Conservation (phyloP, 2,797 vertebrate species). For the Hoplostethus mediterraneus region DNA sequence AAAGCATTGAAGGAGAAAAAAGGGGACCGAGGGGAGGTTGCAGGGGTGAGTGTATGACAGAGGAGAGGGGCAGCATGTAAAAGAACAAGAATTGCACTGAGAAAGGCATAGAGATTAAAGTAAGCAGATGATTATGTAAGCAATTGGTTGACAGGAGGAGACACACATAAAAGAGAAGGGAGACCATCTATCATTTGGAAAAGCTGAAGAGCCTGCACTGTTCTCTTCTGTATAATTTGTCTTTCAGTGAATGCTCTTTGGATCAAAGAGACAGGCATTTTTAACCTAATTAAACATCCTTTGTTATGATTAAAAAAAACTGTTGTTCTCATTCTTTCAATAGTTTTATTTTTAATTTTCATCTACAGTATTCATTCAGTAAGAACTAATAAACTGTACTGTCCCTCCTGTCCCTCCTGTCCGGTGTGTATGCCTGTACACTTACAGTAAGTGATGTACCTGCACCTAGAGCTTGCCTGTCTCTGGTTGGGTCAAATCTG, state of each 20-base stretch:
- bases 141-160: slow-evolving; percentile 52
- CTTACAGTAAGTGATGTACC: slow-evolving; percentile 33
- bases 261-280: slow-evolving; percentile 58
- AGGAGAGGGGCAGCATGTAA: slow-evolving; percentile 18
- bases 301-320: slow-evolving; percentile 27
- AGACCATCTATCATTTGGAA: slow-evolving; percentile 55
- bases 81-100: slow-evolving; percentile 42
- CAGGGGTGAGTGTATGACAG: slow-evolving; percentile 16
- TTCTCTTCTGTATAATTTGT: slow-evolving; percentile 49
- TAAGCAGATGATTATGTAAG: slow-evolving; percentile 69
- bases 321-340: slow-evolving; percentile 27
- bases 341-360: slow-evolving; percentile 18
- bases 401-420: neutral
- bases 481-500: slow-evolving; percentile 48
- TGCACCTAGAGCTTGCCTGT: slow-evolving; percentile 18
- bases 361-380: slow-evolving; percentile 10
- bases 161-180: slow-evolving; percentile 50
- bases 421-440: neutral
- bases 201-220: slow-evolving; percentile 58
- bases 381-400: neutral
- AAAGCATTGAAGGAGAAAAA: slow-evolving; percentile 64
- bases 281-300: slow-evolving; percentile 67
- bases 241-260: slow-evolving; percentile 48
- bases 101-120: slow-evolving; percentile 57
- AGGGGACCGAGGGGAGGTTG: slow-evolving; percentile 22